Base-by-base conservation (phyloP, 1,140 invertebrate species). In the Alviniconcha marisindica region DNA sequence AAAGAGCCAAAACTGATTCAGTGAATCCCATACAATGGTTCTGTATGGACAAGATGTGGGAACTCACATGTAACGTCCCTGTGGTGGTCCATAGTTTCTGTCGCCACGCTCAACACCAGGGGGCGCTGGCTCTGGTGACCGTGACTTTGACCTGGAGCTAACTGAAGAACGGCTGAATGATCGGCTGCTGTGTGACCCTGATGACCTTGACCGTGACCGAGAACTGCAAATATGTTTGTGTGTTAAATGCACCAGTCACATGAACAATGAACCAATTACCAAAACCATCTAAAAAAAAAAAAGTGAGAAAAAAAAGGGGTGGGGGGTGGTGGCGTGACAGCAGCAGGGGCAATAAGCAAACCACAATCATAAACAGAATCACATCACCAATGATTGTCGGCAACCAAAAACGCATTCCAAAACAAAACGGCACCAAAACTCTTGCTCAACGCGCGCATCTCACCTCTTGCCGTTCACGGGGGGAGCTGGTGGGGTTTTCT, bases 181-280 rank as follows among this genome's bases (percentile, higher is more conserved):
- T 28, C 88, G 86, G 85, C 91, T 91, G 73, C 90, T 88, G 66
- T 87, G 87, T 24, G 91, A 91, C 56, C 86, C 85, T 51, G 87
- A 91, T 44, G 90, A 92, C 38, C 87, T 89, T 28, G 92, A 93
- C 66, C 89, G 63, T 74, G 92, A 92, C 71, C 89, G 84, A 74
- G 90, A 92, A 87, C 90, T 92, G 87, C 36, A 87, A 88, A 63
- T 48, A 10, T 48, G 44, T 48, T 5, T 48, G 44, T 48, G 44
- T 48, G 5, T 5, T 48, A 48, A 48, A 48, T 18, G 18, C 18
- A 18, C 44, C 44, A 48, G 44, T 48, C n/a, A n/a, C n/a, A n/a
- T n/a, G n/a, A n/a, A n/a, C n/a, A n/a, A n/a, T n/a, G n/a, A n/a
- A n/a, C n/a, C n/a, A n/a, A n/a, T n/a, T n/a, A n/a, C n/a, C n/a